A percentile compares a stretch with the other conserved stretches of the same genome.
Evolutionary conservation across 2,113 vertebrate species (phyloP).

Genomic region (Xiphophorus hellerii): DNA sequence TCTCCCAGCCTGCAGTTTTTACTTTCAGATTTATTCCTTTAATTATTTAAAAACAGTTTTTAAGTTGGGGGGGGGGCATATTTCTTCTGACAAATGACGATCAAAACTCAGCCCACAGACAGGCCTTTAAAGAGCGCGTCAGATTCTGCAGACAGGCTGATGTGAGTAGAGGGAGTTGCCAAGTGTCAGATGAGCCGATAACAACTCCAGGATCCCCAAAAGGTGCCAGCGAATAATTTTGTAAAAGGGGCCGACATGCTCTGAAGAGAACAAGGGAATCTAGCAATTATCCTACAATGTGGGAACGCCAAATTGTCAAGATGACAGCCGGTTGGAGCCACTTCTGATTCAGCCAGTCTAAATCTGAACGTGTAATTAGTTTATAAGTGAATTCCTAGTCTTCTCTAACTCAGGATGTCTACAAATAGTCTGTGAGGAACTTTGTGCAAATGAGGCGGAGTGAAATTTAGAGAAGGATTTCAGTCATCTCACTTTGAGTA

Average conservation of each 20-base stretch:
- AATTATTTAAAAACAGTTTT: not conserved
- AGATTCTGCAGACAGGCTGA: constrained; percentile 28
- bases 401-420: constrained; percentile 23
- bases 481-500: not conserved
- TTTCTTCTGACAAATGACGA: constrained; percentile 54
- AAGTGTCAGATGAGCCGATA: constrained; percentile 40
- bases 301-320: constrained; percentile 7
- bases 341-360: constrained; percentile 33
- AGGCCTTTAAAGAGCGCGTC: constrained; percentile 39
- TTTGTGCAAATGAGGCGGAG: not conserved
- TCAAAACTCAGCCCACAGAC: constrained; percentile 32
- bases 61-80: not conserved
- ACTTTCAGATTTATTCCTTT: not conserved
- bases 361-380: constrained; percentile 31
- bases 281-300: not conserved
- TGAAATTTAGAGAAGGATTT: not conserved
- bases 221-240: constrained; percentile 31
- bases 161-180: constrained; percentile 32
- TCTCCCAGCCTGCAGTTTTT: not conserved
- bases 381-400: constrained; percentile 40
- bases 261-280: not conserved
- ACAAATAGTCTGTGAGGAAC: not conserved
- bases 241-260: constrained; percentile 23
- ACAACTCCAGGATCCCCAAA: not conserved
- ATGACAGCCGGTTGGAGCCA: constrained; percentile 26